Base-by-base conservation (phyloP, 1,140 invertebrate genomes). In the Drosophila erecta region DNA sequence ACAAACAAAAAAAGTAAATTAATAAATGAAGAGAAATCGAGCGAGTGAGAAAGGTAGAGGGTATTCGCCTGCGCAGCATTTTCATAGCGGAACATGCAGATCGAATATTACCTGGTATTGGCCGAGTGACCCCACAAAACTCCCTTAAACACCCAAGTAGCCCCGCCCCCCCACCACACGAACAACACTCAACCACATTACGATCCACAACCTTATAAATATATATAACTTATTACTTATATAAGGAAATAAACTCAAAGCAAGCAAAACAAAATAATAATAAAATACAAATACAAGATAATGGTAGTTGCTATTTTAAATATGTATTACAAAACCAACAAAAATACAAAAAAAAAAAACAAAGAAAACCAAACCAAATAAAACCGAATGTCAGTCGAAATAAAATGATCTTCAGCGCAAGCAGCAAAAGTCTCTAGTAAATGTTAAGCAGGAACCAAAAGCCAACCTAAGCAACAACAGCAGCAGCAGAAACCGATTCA, bases 211-310 rank as follows among this genome's bases (percentile, higher is more conserved):
- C 76, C 75, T 81, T 89, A 89, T 87, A 84, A 77, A 89, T 89
- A 89, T 87, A 87, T 90, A 90, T 90, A 81, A 90, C 81, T 87
- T 90, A 90, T 76, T 90, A 90, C 67, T 69, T 85, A 90, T 74
- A 84, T 80, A 89, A 84, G 66, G 58, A 77, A 61, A 54, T 77
- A 85, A 85, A 83, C 49, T 41, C 57, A 62, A 83, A 75, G 59
- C 59, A 79, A 69, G 55, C 66, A 83, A 76, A 71, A 64, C 69
- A 58, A 73, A 55, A 72, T 75, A 67, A 70, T 67, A 86, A 89
- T 67, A 77, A 69, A 62, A 62, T 61, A 61, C 58, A 61, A 70
- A 78, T 81, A 87, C 65, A 72, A 71, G 59, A 77, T 76, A 55
- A 86, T 58, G 73, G 84, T 89, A 89, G 84, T 90, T 80, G 84